Evolutionary conservation across 2,797 vertebrate genomes (phyloP).

Genomic region (Manis pentadactyla): DNA sequence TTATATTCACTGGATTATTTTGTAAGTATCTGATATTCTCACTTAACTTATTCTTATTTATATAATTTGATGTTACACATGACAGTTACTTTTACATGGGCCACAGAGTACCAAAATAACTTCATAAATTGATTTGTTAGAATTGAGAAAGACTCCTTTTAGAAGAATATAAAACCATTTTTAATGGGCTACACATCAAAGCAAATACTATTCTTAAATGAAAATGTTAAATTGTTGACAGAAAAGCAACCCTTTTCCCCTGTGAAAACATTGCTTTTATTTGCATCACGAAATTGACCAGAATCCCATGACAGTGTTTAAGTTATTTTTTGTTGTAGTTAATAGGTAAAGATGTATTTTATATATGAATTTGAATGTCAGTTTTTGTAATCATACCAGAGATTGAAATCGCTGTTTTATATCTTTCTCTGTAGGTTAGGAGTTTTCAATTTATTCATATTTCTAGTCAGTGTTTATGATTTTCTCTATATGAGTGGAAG

Average conservation of each 20-base stretch:
- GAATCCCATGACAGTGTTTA: not conserved
- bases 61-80: not conserved
- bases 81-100: not conserved
- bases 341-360: not conserved
- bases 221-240: not conserved
- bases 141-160: not conserved
- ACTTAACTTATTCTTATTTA: not conserved
- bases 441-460: not conserved
- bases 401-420: not conserved
- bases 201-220: not conserved
- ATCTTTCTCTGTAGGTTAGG: not conserved
- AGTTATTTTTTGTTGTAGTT: not conserved
- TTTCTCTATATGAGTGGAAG: not conserved
- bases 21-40: not conserved
- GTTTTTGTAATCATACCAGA: not conserved
- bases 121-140: not conserved
- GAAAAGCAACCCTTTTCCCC: not conserved
- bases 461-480: conserved; percentile 1
- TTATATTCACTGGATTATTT: not conserved
- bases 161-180: not conserved
- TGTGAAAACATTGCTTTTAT: not conserved
- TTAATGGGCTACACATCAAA: not conserved
- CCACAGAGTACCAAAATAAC: not conserved
- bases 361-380: not conserved
- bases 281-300: not conserved